Base-by-base conservation (phyloP, 30 jellyfish, hydroid and myxozoan species). In the Pseudorhiza aurosa region DNA sequence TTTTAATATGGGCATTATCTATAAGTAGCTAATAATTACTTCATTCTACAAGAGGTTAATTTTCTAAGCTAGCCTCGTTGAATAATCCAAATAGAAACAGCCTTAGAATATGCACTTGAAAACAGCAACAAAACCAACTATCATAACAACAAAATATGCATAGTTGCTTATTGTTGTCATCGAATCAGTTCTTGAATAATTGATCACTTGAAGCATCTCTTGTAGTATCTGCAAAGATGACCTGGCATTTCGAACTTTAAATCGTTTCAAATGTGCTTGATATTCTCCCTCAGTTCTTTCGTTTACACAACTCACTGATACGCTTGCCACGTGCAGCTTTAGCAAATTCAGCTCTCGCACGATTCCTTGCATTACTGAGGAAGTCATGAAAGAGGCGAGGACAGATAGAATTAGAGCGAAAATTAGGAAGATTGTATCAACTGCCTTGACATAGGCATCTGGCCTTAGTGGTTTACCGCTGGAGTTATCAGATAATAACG, bases 251-350 rank as follows among this genome's bases (percentile, higher is more conserved):
- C 91, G 30, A 59, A 43, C 72, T 28, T 65, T 80, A 69, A 80
- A 80, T 32, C 81, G 68, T 29, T 80, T 80, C 71, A 80, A 35
- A 68, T 80, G 84, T 25, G 69, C 84, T 2, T 80, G 91, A 51
- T 46, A 80, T 35, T 80, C 91, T 2, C 91, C 91, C 39, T 80
- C 91, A 24, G 19, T 37, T 65, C 56, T 80, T 42, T 68, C 84
- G 69, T 39, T 32, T 4, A 62, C 6, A 18, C 25, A 29, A 21
- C 35, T 25, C 4, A 79, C 91, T 2, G 27, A 31, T 37, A 44
- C 63, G 17, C 55, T 26, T 30, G 83, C 68, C 84, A 80, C 49
- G 46, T 67, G 56, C 62, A 80, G 57, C 17, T 62, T 51, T 64
- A 39, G 21, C 65, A 64, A 33, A 39, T 80, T 51, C 37, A 80